phyloP scores from a whole-genome alignment of 2,888 invertebrate genomes.

The Diabrotica balteata region DNA sequence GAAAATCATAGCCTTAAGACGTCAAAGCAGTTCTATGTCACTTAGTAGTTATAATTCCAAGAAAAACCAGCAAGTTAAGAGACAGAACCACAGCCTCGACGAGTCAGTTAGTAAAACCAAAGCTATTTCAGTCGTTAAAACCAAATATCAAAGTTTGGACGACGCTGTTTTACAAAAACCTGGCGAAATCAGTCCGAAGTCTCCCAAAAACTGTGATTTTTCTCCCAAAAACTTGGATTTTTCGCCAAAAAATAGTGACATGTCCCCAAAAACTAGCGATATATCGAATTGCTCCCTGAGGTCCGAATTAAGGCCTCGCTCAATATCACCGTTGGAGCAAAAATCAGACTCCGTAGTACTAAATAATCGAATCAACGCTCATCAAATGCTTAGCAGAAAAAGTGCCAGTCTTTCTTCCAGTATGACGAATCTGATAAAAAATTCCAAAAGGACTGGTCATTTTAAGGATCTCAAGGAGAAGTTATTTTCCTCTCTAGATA shows the following conservation, averaged over 20 bases:
- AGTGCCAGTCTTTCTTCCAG: conserved; percentile 57
- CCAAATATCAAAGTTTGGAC: conserved; percentile 74
- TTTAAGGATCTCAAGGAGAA: conserved; percentile 67
- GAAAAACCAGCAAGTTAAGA: conserved; percentile 60
- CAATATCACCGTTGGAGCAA: conserved; percentile 58
- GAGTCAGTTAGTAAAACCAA: conserved; percentile 67
- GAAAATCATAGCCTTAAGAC: conserved; percentile 85
- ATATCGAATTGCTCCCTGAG: conserved; percentile 26
- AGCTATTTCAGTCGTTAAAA: conserved; percentile 63
- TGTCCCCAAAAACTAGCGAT: conserved; percentile 23
- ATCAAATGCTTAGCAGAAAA: conserved; percentile 43
- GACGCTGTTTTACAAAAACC: conserved; percentile 63
- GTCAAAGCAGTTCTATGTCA: conserved; percentile 84
- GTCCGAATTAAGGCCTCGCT: conserved; percentile 52
- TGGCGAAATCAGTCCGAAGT: conserved; percentile 40
- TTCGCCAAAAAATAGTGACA: conserved; percentile 26
- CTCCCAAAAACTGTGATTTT: conserved; percentile 34
- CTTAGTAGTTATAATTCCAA: conserved; percentile 65
- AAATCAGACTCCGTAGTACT: conserved; percentile 57
- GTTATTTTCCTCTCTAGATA: conserved; percentile 67
- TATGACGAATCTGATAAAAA: conserved; percentile 58
- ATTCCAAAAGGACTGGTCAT: conserved; percentile 60
- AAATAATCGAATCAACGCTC: conserved; percentile 53
- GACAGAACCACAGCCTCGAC: conserved; percentile 79
- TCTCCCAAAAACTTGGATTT: conserved; percentile 27